phyloP scores from a whole-genome alignment of 2,888 invertebrate genomes.

The Campoplex nolae region DNA sequence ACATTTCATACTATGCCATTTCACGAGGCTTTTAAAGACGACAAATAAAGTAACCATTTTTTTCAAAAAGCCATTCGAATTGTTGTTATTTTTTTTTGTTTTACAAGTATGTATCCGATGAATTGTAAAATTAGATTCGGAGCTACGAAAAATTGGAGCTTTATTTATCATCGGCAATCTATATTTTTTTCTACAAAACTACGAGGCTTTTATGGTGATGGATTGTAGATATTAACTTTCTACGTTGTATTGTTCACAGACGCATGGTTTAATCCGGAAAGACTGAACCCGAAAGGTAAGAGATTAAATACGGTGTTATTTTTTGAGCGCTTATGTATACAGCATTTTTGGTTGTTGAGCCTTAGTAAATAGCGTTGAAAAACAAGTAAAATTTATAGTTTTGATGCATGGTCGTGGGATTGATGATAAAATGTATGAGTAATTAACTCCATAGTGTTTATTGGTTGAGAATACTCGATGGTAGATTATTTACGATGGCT shows the following conservation, averaged over 20 bases:
- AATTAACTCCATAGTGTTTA: constrained; percentile 12
- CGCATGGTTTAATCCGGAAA: constrained; percentile 97
- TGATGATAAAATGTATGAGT: constrained; percentile 19
- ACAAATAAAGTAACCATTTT: constrained; percentile 2
- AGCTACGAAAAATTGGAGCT: neutral
- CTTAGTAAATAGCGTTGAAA: constrained; percentile 3
- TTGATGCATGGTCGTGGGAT: constrained; percentile 4
- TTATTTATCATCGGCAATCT: constrained; percentile 10
- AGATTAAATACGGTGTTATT: constrained; percentile 36
- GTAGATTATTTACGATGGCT: neutral
- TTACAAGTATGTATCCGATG: neutral
- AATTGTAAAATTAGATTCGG: neutral
- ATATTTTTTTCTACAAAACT: constrained; percentile 22
- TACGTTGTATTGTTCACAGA: constrained; percentile 90
- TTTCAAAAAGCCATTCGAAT: neutral
- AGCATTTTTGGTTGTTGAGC: constrained; percentile 6
- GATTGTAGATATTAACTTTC: constrained; percentile 76
- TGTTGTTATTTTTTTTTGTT: neutral
- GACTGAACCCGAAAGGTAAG: constrained; percentile 96
- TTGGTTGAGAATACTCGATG: neutral
- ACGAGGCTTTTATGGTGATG: constrained; percentile 63
- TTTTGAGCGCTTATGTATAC: neutral
- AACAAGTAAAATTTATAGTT: neutral
- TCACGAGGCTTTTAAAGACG: constrained; percentile 25
- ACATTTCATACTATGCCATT: constrained; percentile 4